Evolutionary conservation across 2,888 invertebrate species (phyloP), one percentile per base, ranked within the genome.

Genomic region (Drosophila nr. perissopoda): DNA sequence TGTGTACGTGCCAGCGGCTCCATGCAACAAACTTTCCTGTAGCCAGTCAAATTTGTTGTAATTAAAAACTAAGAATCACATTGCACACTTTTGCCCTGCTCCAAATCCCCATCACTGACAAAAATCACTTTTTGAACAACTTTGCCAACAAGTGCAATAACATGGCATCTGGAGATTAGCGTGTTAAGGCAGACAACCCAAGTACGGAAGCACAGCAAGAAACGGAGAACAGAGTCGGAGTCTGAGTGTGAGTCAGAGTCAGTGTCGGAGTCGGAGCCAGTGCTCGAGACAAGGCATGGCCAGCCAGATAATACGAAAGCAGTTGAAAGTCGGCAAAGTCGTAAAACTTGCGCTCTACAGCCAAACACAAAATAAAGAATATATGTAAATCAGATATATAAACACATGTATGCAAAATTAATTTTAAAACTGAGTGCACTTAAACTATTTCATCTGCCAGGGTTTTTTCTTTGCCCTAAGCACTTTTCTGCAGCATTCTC

Each of bases 131-230:
- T 88, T 82, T 85, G 74, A 82, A 81, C 83, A 86, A 86, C 76
- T 89, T 86, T 88, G 76, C 88, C 85, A 89, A 86, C 88, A 89
- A 88, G 85, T 86, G 85, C 89, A 86, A 86, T 89, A 86, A 86
- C 90, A 86, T 88, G 86, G 88, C 89, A 89, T 89, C 89, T 88
- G 86, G 88, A 86, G 85, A 86, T 86, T 86, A 86, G 89, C 83
- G 86, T 86, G 81, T 76, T 89, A 78, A 82, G 80, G 76, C 83
- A 77, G 78, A 75, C 75, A 77, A 34, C 64, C 53, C 36, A 63
- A 57, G 67, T 58, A 67, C 54, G 59, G 79, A 59, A 29, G 65
- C 64, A 53, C 38, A 64, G 46, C 46, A 38, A 21, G 31, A 38
- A 67, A 36, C 2, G 13, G 46, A 33, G 48, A 40, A 29, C 31